Evolutionary conservation across 1,140 invertebrate species (phyloP), one percentile per base, ranked within the genome.

Genomic region (Drosophila mayri): DNA sequence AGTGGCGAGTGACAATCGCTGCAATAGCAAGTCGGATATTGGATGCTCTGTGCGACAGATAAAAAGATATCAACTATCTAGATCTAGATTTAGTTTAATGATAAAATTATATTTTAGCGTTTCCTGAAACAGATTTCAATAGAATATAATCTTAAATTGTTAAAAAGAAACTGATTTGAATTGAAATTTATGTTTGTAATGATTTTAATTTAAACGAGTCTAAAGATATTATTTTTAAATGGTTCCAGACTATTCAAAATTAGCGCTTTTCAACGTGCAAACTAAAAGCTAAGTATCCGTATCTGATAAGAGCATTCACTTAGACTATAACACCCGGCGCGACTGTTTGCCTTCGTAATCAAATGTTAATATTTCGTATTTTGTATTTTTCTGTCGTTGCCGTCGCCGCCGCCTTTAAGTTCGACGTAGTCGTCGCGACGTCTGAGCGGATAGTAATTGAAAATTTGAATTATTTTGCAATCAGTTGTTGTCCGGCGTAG

Each of bases 381-480:
- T 70, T 70, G 41, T 72, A 70, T 63, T 83, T 68, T 66, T 47
- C 5, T 30, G 59, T 32, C 54, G 57, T 76, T 9, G 47, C 18
- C 49, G 25, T 18, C 49, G 49, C 18, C 49, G 32, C 32, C 52
- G 52, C 20, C 52, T 72, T 50, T 46, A 47, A 55, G 41, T 72
- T 77, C 58, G 73, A 40, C 61, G 79, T 77, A 65, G 79, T 81
- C 79, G 82, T 71, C 75, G 70, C 83, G 77, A 72, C 76, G 83
- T 86, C 83, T 86, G 75, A 81, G 78, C 82, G 63, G 65, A 11
- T 54, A 71, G 77, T 80, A 84, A 85, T 81, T 86, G 78, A 81
- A 81, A 81, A 84, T 88, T 76, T 59, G 81, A 88, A 88, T 90
- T 90, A 81, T 90, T 88, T 90, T 84, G 85, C 81, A 88, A 88